Conservation (phyloP, 2,797 vertebrate genomes). For the Myripristis murdjan region DNA sequence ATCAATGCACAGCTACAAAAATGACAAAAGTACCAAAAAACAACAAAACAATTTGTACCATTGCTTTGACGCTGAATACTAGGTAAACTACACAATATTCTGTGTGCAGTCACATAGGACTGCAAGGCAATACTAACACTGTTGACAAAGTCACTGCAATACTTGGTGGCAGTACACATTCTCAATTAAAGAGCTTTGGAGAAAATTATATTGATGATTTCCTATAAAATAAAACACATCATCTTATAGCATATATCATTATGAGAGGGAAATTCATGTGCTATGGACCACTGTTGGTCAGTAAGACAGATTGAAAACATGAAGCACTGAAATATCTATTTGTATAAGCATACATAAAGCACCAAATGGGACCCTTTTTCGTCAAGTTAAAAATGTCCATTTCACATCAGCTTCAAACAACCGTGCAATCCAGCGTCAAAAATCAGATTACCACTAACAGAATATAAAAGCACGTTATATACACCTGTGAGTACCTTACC, state of each 20-base stretch:
- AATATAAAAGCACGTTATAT: slow-evolving; percentile 80
- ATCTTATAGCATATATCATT: slow-evolving; percentile 65
- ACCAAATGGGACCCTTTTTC: slow-evolving; percentile 67
- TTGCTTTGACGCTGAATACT: slow-evolving; percentile 71
- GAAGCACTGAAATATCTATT: slow-evolving; percentile 63
- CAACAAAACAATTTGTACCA: slow-evolving; percentile 77
- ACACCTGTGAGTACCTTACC: slow-evolving; percentile 79
- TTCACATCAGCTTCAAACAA: slow-evolving; percentile 60
- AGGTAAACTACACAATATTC: slow-evolving; percentile 78
- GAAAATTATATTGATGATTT: slow-evolving; percentile 69
- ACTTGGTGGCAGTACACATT: slow-evolving; percentile 78
- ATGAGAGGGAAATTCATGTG: slow-evolving; percentile 54
- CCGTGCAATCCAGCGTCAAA: slow-evolving; percentile 71
- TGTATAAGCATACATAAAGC: slow-evolving; percentile 68
- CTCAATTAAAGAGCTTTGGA: slow-evolving; percentile 79
- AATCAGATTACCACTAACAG: slow-evolving; percentile 71
- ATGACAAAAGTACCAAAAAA: slow-evolving; percentile 76
- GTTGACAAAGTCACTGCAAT: slow-evolving; percentile 78
- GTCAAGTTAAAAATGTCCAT: slow-evolving; percentile 55
- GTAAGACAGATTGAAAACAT: slow-evolving; percentile 63
- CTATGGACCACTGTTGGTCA: slow-evolving; percentile 50
- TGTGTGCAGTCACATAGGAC: slow-evolving; percentile 71
- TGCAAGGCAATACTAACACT: slow-evolving; percentile 83
- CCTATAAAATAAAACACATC: slow-evolving; percentile 65
- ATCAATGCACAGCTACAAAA: slow-evolving; percentile 77